Conservation (phyloP, 2,797 vertebrate genomes). For the Coreius guichenoti region DNA sequence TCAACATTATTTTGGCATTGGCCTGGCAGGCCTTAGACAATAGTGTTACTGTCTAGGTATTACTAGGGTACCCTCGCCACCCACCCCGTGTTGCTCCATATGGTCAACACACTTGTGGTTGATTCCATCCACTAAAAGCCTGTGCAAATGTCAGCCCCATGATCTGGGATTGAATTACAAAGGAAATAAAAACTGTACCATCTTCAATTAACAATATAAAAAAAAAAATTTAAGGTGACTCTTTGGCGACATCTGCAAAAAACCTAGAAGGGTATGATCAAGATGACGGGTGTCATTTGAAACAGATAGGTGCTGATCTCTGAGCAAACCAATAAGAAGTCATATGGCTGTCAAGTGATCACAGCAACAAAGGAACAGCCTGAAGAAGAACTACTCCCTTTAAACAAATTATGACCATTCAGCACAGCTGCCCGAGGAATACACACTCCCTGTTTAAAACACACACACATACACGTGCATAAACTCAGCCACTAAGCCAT, state of each 20-base stretch:
- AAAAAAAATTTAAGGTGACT: slow-evolving; percentile 24
- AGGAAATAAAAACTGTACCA: slow-evolving; percentile 36
- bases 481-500: background rate
- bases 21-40: slow-evolving; percentile 59
- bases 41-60: slow-evolving; percentile 59
- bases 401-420: slow-evolving; percentile 68
- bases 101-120: slow-evolving; percentile 44
- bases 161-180: slow-evolving; percentile 65
- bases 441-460: slow-evolving; percentile 61
- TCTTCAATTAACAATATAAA: slow-evolving; percentile 51
- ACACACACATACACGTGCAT: slow-evolving; percentile 14
- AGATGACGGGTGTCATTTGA: slow-evolving; percentile 17
- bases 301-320: slow-evolving; percentile 11
- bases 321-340: background rate
- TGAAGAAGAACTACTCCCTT: slow-evolving; percentile 63
- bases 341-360: slow-evolving; percentile 31
- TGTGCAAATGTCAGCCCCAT: slow-evolving; percentile 51
- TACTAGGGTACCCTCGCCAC: slow-evolving; percentile 26
- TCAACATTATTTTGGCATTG: slow-evolving; percentile 19
- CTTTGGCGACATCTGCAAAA: background rate
- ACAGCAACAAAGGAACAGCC: slow-evolving; percentile 53
- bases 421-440: slow-evolving; percentile 7
- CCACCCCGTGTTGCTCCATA: slow-evolving; percentile 44
- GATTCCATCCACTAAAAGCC: slow-evolving; percentile 39
- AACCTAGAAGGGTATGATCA: background rate